Evolutionary conservation across 2,113 vertebrate genomes (phyloP).

Genomic region (Crocuta crocuta): DNA sequence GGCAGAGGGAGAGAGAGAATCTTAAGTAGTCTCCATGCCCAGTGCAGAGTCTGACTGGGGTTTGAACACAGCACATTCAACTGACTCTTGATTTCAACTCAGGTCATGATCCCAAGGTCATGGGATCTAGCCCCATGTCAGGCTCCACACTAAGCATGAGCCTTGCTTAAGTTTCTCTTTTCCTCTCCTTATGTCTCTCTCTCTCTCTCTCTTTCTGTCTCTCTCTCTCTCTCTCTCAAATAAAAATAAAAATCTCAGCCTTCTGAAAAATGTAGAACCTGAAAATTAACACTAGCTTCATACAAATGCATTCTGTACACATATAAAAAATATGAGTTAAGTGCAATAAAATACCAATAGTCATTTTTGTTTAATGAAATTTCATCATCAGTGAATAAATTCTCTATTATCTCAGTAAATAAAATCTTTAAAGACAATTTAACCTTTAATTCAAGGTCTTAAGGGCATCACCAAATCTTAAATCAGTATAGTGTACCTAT

Average conservation of each 20-base stretch:
- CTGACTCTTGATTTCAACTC: too few species aligned
- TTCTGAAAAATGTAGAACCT: background rate
- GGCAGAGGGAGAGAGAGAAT: too few species aligned
- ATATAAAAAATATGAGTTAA: background rate
- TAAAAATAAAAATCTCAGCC: background rate
- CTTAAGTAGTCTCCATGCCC: too few species aligned
- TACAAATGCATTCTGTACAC: background rate
- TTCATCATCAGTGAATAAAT: constrained; percentile 17
- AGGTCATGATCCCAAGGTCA: too few species aligned
- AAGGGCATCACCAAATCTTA: background rate
- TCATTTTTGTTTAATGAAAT: constrained; percentile 25
- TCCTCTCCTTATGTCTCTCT: too few species aligned
- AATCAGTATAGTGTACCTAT: constrained; percentile 14
- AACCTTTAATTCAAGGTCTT: constrained; percentile 12
- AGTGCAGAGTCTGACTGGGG: too few species aligned
- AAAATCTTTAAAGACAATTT: constrained; percentile 34
- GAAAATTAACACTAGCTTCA: constrained; percentile 31
- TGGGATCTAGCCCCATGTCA: too few species aligned
- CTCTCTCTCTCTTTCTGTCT: too few species aligned
- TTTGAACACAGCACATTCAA: too few species aligned
- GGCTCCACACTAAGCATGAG: too few species aligned
- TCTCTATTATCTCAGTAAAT: constrained; percentile 30
- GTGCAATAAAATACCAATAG: background rate
- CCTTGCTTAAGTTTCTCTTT: too few species aligned
- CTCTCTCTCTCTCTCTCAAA: too few species aligned